These are phyloP conservation scores for Notiomystis cincta DNA, from an alignment of 2,113 vertebrate genomes.

Conservation along the genomic window DNA sequence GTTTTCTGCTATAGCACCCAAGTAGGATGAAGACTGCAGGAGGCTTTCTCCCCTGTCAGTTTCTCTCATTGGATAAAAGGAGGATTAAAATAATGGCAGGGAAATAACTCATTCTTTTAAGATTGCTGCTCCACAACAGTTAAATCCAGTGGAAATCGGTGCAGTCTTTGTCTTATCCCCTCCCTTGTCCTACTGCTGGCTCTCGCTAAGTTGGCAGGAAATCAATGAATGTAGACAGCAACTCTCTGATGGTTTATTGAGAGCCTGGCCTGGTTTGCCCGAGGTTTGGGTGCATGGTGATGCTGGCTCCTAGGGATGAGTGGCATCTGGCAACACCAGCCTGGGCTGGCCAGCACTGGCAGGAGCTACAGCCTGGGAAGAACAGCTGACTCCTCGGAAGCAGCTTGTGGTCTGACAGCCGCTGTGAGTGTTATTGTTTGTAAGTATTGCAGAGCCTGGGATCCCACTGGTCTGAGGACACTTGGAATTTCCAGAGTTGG, in stretches of 20 bases:
- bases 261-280: not conserved
- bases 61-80: not conserved
- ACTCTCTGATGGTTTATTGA: not conserved
- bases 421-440: not conserved
- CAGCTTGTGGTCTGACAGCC: not conserved
- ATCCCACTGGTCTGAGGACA: not conserved
- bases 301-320: not conserved
- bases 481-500: not conserved
- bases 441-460: not conserved
- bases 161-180: not conserved
- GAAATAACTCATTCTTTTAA: not conserved
- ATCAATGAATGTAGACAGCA: fast-evolving
- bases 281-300: not conserved
- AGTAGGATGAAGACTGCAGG: not conserved
- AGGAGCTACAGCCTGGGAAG: not conserved
- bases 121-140: not conserved
- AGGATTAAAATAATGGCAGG: not conserved
- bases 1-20: not conserved
- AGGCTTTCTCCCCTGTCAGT: not conserved
- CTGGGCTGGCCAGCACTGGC: not conserved
- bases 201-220: not conserved
- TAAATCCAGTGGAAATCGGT: not conserved
- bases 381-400: not conserved
- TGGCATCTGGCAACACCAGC: not conserved
- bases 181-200: not conserved